Evolutionary conservation across 2,797 vertebrate genomes (phyloP).

Genomic region (Anabacerthia variegaticeps): DNA sequence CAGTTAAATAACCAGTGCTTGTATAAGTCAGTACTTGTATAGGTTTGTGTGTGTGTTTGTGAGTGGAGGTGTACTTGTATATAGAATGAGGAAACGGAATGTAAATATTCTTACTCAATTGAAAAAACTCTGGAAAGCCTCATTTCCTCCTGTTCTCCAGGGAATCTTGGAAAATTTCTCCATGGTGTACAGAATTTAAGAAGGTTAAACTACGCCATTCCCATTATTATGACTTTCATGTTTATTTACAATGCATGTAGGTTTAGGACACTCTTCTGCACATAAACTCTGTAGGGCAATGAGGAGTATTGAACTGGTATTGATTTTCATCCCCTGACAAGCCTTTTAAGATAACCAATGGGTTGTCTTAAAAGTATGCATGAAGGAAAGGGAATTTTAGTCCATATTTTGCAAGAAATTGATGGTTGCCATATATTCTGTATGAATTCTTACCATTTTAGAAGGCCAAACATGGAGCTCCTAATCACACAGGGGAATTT

Average conservation of each 20-base stretch:
- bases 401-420: background rate
- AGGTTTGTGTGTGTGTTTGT: background rate
- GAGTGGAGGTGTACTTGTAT: background rate
- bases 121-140: background rate
- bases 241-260: background rate
- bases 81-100: background rate
- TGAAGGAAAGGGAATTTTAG: background rate
- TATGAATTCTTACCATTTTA: background rate
- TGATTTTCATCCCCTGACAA: background rate
- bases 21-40: fast-evolving
- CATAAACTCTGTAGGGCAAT: background rate
- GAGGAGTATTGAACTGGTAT: background rate
- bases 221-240: background rate
- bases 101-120: background rate
- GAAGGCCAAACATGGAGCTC: background rate
- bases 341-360: background rate
- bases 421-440: background rate
- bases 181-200: background rate
- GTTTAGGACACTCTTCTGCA: background rate
- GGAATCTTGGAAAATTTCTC: background rate
- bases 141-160: background rate
- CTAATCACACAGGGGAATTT: background rate
- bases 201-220: background rate
- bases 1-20: background rate
- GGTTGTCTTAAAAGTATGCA: background rate